Conservation (phyloP, 92 coral and sea anemone genomes). For the Parazoanthus atlanticus region DNA sequence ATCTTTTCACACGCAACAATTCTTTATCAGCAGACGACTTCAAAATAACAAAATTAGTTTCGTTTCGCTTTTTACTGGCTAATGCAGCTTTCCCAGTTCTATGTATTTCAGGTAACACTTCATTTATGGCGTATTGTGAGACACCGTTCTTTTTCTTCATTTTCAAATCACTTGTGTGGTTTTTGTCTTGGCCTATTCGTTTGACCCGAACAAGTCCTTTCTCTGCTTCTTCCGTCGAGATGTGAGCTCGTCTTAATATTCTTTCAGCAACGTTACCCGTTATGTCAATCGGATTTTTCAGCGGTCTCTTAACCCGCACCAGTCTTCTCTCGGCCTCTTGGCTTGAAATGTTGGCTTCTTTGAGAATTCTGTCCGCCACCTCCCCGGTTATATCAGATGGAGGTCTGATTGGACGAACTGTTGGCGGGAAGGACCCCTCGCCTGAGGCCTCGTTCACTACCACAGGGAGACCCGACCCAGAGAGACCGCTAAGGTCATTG, state of each 20-base stretch:
- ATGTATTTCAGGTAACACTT: background rate
- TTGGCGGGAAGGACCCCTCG: background rate
- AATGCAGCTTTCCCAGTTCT: background rate
- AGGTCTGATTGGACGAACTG: conserved; percentile 49
- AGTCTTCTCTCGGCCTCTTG: conserved; percentile 76
- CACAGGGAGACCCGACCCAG: conserved; percentile 23
- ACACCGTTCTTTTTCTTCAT: background rate
- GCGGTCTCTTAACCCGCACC: conserved; percentile 70
- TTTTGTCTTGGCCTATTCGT: conserved; percentile 46
- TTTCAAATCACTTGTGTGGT: background rate
- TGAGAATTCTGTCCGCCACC: conserved; percentile 74
- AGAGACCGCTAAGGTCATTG: background rate
- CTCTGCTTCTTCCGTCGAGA: conserved; percentile 28
- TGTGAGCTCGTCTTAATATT: conserved; percentile 60
- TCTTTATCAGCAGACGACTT: conserved; percentile 19
- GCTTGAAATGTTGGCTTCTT: conserved; percentile 69
- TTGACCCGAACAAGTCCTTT: conserved; percentile 63
- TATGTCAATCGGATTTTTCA: conserved; percentile 1
- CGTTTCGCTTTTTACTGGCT: background rate
- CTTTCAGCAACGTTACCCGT: conserved; percentile 55
- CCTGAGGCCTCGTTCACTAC: background rate
- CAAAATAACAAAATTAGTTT: background rate
- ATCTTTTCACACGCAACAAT: conserved; percentile 32
- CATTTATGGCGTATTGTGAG: background rate
- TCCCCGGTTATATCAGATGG: conserved; percentile 80